Percentiles rank a stretch among this genome's conserved stretches.
phyloP scores from a whole-genome alignment of 1,140 invertebrate species.

The Choristoneura fumiferana region DNA sequence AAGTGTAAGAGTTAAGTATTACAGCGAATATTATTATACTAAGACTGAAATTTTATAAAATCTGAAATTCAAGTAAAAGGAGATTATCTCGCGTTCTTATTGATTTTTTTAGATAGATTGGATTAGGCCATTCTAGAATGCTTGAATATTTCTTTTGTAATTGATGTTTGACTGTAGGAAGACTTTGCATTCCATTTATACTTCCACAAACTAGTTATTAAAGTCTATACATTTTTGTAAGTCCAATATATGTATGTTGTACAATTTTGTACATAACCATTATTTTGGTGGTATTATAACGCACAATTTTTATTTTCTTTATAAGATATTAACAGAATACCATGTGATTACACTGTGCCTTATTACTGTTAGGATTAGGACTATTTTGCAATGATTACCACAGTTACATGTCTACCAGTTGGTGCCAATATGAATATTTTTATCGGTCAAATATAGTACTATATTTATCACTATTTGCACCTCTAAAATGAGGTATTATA shows the following conservation, averaged over 20 bases:
- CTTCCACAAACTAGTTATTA: conserved; percentile 14
- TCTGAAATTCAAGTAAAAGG: conserved; percentile 22
- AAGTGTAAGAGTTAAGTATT: conserved; percentile 40
- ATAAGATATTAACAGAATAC: conserved; percentile 37
- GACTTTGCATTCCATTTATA: conserved; percentile 35
- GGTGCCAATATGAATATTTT: conserved; percentile 56
- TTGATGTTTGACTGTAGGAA: background rate
- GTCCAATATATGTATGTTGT: conserved; percentile 24
- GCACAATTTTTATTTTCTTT: conserved; percentile 36
- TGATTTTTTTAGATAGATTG: background rate
- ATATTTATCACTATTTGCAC: background rate
- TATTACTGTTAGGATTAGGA: conserved; percentile 32
- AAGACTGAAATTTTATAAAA: conserved; percentile 60
- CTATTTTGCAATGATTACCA: conserved; percentile 24
- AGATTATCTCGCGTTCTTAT: background rate
- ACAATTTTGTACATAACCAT: background rate
- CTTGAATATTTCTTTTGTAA: background rate
- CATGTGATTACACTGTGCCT: conserved; percentile 59
- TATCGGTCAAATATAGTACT: conserved; percentile 16
- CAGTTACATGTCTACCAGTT: conserved; percentile 49
- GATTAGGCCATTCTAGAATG: conserved; percentile 51
- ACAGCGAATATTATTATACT: conserved; percentile 37
- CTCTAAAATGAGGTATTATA: too few species aligned
- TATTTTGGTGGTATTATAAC: conserved; percentile 29
- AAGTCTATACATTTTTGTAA: conserved; percentile 16